A percentile compares a stretch with the other conserved stretches of the same genome.
phyloP scores from a whole-genome alignment of 2,113 vertebrate genomes.

The Globicephala melas region DNA sequence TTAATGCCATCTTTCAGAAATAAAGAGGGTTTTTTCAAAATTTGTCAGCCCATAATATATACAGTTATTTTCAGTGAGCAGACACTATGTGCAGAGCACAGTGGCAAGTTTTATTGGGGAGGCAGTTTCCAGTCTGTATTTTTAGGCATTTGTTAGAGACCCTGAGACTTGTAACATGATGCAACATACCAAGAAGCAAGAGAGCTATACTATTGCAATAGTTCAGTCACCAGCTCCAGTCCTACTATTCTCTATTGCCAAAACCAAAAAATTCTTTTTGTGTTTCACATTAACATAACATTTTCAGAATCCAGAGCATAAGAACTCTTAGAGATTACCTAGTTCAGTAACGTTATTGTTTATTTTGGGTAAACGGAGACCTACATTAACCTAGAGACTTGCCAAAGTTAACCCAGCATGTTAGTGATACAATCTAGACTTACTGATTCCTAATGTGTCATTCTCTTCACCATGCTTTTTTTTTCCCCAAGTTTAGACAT shows the following conservation, averaged over 20 bases:
- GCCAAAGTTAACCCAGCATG: not conserved
- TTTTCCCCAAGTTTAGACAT: not conserved
- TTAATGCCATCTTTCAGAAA: conserved; percentile 10
- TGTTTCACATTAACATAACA: not conserved
- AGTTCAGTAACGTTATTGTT: not conserved
- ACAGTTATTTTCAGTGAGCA: conserved; percentile 12
- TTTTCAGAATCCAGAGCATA: conserved; percentile 1
- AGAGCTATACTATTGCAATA: not conserved
- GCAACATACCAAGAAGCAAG: not conserved
- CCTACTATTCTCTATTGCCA: not conserved
- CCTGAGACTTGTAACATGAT: not conserved
- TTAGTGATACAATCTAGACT: not conserved
- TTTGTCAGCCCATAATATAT: not conserved
- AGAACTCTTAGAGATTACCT: not conserved
- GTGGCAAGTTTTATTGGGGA: not conserved
- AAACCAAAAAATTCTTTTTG: not conserved
- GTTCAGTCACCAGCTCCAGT: not conserved
- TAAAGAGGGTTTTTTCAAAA: conserved; percentile 6
- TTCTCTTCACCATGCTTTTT: not conserved
- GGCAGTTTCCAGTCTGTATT: not conserved
- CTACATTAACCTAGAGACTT: not conserved
- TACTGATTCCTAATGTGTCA: not conserved
- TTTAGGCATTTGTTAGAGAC: conserved; percentile 22
- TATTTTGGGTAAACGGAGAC: not conserved
- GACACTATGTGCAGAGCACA: not conserved